phyloP scores from a whole-genome alignment of 2,797 vertebrate species.

The Pelochelys cantorii region DNA sequence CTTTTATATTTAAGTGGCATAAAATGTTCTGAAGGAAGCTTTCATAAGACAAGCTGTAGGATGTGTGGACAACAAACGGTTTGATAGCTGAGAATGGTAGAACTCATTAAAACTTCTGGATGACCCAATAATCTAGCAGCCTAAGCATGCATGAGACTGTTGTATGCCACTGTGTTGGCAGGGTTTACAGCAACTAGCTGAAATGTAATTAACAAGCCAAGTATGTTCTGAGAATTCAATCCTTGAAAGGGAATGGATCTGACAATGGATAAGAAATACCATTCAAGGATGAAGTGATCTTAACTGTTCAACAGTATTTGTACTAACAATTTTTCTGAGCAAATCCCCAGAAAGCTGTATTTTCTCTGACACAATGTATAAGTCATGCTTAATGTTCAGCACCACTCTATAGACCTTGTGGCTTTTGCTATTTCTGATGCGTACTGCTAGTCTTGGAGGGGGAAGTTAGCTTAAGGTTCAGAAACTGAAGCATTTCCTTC shows the following conservation, averaged over 20 bases:
- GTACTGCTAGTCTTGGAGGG: rapidly evolving
- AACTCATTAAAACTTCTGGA: background rate
- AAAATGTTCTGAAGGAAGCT: background rate
- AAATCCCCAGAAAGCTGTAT: background rate
- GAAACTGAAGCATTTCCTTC: background rate
- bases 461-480: background rate
- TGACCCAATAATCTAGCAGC: background rate
- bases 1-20: background rate
- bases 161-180: background rate
- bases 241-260: background rate
- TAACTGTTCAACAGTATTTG: background rate
- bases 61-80: background rate
- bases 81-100: background rate
- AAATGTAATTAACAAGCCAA: background rate
- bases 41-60: background rate
- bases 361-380: background rate
- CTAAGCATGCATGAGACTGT: background rate
- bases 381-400: background rate
- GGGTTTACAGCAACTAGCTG: background rate
- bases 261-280: background rate
- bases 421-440: background rate
- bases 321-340: background rate
- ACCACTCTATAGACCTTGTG: background rate
- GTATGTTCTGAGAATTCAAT: background rate
- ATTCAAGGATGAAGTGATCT: background rate